These are phyloP conservation scores for Catharus ustulatus DNA, from an alignment of 2,797 vertebrate genomes.

Conservation along the genomic window DNA sequence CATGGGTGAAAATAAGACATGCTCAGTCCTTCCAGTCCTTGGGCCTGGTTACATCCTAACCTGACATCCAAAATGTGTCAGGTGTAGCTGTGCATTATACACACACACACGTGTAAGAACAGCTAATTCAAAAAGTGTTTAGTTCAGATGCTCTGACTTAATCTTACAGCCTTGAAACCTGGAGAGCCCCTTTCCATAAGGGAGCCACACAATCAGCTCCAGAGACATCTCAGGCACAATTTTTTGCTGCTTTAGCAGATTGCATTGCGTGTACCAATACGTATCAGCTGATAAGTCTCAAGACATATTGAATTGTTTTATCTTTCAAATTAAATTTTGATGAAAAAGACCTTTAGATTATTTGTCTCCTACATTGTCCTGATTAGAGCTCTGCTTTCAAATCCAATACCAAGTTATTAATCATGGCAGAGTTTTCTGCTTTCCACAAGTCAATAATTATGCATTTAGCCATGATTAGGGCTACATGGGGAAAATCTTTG, in stretches of 20 bases:
- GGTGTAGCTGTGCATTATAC: background rate
- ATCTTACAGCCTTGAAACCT: background rate
- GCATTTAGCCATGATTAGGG: background rate
- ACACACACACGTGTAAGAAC: fast-evolving
- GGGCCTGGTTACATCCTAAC: background rate
- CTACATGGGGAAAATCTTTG: background rate
- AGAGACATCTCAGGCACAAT: background rate
- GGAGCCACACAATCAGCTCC: background rate
- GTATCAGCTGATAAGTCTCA: background rate
- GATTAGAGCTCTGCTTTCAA: slow-evolving; percentile 1
- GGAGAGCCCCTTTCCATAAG: background rate
- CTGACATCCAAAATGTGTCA: background rate
- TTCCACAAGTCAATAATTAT: background rate
- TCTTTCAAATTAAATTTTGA: background rate
- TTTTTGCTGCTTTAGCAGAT: background rate
- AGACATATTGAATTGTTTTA: background rate
- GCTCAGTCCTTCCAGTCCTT: background rate
- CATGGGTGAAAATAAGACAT: background rate
- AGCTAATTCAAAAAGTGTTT: background rate
- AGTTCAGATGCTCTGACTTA: background rate
- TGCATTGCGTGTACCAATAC: background rate
- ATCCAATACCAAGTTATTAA: background rate
- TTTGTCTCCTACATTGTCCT: background rate
- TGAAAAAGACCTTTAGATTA: background rate
- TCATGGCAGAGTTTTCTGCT: background rate